Percentiles rank a stretch among this genome's conserved stretches.
These are phyloP conservation scores for Lepidochitona cinerea DNA, from an alignment of 2,888 invertebrate species.

Conservation along the genomic window DNA sequence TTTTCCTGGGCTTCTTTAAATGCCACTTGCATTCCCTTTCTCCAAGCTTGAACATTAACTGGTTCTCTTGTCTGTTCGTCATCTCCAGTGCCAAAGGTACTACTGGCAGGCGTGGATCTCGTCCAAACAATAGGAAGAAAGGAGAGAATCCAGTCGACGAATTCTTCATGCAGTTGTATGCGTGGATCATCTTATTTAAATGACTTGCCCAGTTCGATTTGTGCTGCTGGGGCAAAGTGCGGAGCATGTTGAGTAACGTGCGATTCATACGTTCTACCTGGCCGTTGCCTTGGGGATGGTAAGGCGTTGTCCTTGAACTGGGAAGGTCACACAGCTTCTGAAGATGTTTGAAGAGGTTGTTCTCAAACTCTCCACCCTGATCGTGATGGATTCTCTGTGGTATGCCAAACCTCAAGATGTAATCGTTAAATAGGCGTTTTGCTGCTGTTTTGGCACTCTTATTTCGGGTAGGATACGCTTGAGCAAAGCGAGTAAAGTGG, in stretches of 20 bases:
- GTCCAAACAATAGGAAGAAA: conserved; percentile 19
- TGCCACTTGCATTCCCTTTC: conserved; percentile 13
- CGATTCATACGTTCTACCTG: conserved; percentile 20
- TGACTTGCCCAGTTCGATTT: conserved; percentile 17
- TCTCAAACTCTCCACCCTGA: conserved; percentile 18
- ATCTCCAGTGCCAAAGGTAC: conserved; percentile 14
- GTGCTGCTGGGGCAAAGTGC: conserved; percentile 4
- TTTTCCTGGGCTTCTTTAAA: conserved; percentile 8
- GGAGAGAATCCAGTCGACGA: conserved; percentile 17
- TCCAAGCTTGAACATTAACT: conserved; percentile 4
- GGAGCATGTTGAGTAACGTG: conserved; percentile 15
- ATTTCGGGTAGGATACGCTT: conserved; percentile 20
- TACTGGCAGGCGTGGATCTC: conserved; percentile 17
- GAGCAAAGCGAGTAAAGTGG: conserved; percentile 18
- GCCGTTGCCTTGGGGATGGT: conserved; percentile 22
- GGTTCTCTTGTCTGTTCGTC: neutral
- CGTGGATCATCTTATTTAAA: conserved; percentile 18
- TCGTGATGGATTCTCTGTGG: conserved; percentile 13
- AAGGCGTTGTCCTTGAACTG: conserved; percentile 17
- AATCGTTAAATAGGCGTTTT: conserved; percentile 14
- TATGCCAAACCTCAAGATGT: conserved; percentile 13
- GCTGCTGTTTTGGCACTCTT: conserved; percentile 17
- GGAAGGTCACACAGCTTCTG: conserved; percentile 1
- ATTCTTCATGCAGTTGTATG: conserved; percentile 20
- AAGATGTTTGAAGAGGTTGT: neutral